phyloP scores from a whole-genome alignment of 1,140 invertebrate genomes.

The Drosophila willistoni region DNA sequence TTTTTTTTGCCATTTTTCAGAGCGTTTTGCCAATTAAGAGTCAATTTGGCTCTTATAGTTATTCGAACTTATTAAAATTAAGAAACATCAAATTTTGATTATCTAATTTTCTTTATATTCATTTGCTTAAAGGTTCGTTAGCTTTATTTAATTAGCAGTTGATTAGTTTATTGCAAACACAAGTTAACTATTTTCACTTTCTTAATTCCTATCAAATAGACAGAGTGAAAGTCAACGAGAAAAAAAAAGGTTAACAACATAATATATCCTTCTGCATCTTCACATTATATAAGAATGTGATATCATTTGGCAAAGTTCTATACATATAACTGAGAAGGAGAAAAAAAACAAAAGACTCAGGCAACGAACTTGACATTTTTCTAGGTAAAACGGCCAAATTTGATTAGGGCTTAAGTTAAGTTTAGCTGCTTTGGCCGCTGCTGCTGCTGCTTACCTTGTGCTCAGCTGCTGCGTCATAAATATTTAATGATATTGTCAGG shows the following conservation, averaged over 20 bases:
- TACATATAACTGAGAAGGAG: background rate
- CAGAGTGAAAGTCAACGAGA: background rate
- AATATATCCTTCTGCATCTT: background rate
- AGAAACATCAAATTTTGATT: no score
- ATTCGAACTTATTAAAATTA: no score
- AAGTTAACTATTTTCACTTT: background rate
- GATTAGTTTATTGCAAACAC: background rate
- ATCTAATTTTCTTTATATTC: no score
- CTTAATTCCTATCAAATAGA: background rate
- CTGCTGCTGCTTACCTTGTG: slow-evolving; percentile 33
- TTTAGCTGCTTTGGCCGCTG: background rate
- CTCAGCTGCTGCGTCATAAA: slow-evolving; percentile 67
- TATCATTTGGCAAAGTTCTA: background rate
- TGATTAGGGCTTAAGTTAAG: slow-evolving; percentile 51
- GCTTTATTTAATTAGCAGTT: background rate
- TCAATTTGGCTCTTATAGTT: no score
- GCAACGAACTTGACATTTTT: slow-evolving; percentile 69
- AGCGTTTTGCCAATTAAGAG: no score
- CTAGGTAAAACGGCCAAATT: slow-evolving; percentile 58
- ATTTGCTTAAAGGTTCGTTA: background rate
- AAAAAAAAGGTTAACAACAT: no score
- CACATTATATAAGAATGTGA: no score
- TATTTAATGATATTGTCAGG: slow-evolving; percentile 76
- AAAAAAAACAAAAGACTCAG: slow-evolving; percentile 58
- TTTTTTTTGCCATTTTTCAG: no score